These are phyloP conservation scores for Botia almorhae DNA, from an alignment of 2,797 vertebrate species.

Conservation along the genomic window DNA sequence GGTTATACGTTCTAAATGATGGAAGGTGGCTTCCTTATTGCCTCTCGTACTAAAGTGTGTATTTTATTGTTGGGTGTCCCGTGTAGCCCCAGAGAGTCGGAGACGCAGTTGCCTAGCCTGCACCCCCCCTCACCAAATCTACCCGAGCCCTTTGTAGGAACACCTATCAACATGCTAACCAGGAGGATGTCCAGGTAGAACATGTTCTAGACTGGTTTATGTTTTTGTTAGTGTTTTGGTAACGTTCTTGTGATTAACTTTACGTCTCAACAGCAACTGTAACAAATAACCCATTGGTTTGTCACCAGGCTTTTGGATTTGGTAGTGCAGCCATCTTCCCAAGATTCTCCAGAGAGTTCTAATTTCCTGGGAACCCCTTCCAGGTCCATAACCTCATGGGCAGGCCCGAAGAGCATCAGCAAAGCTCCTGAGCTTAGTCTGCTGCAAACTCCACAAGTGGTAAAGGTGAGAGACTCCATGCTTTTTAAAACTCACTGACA, in stretches of 20 bases:
- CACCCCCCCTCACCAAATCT: constrained; percentile 64
- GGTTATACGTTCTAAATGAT: neutral
- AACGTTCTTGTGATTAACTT: neutral
- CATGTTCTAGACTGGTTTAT: neutral
- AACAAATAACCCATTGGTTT: neutral
- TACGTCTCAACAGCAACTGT: neutral
- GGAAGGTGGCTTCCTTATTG: too few species aligned
- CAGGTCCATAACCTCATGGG: constrained; percentile 69
- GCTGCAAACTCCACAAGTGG: constrained; percentile 87
- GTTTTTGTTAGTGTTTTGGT: neutral
- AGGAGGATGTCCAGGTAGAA: constrained; percentile 86
- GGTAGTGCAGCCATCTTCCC: constrained; percentile 82
- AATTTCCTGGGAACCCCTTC: constrained; percentile 68
- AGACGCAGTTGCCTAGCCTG: constrained; percentile 56
- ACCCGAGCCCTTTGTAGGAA: constrained; percentile 87
- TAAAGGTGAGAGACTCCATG: constrained; percentile 81
- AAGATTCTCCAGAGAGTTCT: constrained; percentile 61
- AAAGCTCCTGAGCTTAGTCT: constrained; percentile 84
- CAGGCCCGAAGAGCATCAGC: constrained; percentile 70
- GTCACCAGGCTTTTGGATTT: constrained; percentile 82
- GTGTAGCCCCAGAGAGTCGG: constrained; percentile 70
- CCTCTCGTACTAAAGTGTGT: neutral
- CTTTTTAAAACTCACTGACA: neutral
- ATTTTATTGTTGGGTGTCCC: constrained; percentile 4
- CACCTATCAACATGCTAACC: constrained; percentile 82